phyloP scores from a whole-genome alignment of 1,140 invertebrate genomes.

The Belonocnema kinseyi region DNA sequence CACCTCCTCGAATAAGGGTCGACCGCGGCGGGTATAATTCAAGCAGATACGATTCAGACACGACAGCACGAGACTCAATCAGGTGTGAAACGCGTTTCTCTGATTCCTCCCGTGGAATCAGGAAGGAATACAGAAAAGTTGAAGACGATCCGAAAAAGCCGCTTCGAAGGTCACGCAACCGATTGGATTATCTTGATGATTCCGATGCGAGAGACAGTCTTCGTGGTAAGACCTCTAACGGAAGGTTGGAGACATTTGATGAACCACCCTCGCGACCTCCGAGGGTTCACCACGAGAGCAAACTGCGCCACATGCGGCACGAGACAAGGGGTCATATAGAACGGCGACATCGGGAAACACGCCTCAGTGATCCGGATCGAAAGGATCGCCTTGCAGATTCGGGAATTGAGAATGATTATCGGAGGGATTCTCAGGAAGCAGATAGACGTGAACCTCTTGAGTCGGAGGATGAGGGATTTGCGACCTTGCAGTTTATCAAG shows the following conservation, averaged over 20 bases:
- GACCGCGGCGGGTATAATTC: conserved; percentile 64
- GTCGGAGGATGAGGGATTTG: conserved; percentile 80
- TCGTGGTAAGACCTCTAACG: conserved; percentile 53
- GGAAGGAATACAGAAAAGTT: conserved; percentile 59
- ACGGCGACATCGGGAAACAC: conserved; percentile 61
- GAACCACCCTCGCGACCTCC: conserved; percentile 61
- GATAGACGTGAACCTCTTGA: conserved; percentile 74
- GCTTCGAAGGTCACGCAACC: conserved; percentile 63
- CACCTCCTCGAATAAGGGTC: conserved; percentile 60
- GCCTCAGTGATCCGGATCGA: conserved; percentile 67
- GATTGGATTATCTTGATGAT: conserved; percentile 68
- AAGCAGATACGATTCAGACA: conserved; percentile 70
- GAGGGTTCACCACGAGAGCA: conserved; percentile 68
- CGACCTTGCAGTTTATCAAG: conserved; percentile 80
- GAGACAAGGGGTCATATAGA: conserved; percentile 61
- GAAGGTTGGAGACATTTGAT: conserved; percentile 61
- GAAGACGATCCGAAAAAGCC: conserved; percentile 68
- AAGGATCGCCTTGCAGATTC: conserved; percentile 84
- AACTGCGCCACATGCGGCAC: conserved; percentile 61
- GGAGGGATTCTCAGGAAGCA: conserved; percentile 80
- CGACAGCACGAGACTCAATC: conserved; percentile 67
- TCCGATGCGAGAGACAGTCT: conserved; percentile 63
- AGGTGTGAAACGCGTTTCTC: conserved; percentile 59
- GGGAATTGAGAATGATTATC: conserved; percentile 86
- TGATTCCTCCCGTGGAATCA: conserved; percentile 51